Percentiles rank a stretch among this genome's conserved stretches.
phyloP scores from a whole-genome alignment of 2,113 vertebrate species.

The Osmerus eperlanus region DNA sequence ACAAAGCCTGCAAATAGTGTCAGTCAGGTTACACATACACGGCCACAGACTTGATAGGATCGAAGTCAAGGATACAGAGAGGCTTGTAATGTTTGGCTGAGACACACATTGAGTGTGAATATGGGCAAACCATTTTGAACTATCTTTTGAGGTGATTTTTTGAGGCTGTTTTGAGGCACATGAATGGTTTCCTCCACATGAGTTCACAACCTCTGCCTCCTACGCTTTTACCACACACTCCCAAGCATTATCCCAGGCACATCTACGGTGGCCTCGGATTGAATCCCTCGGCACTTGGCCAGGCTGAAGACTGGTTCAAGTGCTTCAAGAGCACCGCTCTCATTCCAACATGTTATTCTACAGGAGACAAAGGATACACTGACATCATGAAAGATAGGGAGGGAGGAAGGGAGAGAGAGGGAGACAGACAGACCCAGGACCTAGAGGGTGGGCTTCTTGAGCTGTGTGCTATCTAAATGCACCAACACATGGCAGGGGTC shows the following conservation, averaged over 20 bases:
- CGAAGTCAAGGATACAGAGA: background rate
- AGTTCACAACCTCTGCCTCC: constrained; percentile 2
- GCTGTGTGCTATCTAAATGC: too few species aligned
- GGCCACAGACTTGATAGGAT: constrained; percentile 23
- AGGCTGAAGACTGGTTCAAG: constrained; percentile 39
- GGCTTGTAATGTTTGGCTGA: constrained; percentile 13
- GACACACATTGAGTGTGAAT: background rate
- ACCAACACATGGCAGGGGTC: constrained; percentile 15
- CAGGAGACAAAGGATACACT: constrained; percentile 41
- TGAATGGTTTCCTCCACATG: background rate
- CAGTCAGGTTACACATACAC: background rate
- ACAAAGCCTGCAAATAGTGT: constrained; percentile 26
- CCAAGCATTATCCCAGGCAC: constrained; percentile 26
- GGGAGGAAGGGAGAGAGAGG: too few species aligned
- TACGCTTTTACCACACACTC: background rate
- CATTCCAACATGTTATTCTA: constrained; percentile 39
- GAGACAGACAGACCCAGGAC: too few species aligned
- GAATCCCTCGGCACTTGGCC: constrained; percentile 31
- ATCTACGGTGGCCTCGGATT: constrained; percentile 33
- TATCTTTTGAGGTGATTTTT: too few species aligned
- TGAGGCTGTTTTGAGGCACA: background rate
- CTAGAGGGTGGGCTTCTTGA: too few species aligned
- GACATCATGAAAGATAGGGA: too few species aligned
- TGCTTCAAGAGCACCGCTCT: constrained; percentile 46
- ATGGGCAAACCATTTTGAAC: background rate